Percentiles rank a stretch among this genome's conserved stretches.
Evolutionary conservation across 2,113 vertebrate genomes (phyloP).

Genomic region (Hyaena hyaena): DNA sequence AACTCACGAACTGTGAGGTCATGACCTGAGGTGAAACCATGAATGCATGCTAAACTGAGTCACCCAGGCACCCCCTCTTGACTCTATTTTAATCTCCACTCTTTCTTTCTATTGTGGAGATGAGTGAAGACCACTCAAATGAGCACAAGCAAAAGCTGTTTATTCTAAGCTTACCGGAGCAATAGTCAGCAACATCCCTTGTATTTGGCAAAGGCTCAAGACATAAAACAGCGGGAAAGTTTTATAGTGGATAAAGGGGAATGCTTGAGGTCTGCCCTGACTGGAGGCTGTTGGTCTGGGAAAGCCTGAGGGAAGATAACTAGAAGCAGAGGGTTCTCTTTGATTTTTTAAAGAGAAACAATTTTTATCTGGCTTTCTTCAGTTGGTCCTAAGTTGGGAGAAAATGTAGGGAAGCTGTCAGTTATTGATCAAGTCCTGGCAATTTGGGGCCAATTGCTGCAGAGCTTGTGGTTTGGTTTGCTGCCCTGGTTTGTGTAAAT

Average conservation of each 20-base stretch:
- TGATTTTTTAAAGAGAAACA: too few species aligned
- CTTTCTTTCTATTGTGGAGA: background rate
- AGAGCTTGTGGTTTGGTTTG: background rate
- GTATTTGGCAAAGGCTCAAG: background rate
- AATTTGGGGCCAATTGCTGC: background rate
- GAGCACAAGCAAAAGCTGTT: background rate
- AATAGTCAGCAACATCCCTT: too few species aligned
- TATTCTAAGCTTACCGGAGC: background rate
- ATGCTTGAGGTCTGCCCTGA: accelerated
- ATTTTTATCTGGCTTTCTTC: background rate
- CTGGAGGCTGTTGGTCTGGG: accelerated
- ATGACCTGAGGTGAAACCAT: too few species aligned
- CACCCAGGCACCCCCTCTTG: too few species aligned
- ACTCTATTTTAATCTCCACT: background rate
- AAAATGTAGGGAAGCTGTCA: background rate
- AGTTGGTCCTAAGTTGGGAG: background rate
- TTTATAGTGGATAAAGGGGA: too few species aligned
- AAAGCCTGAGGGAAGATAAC: background rate
- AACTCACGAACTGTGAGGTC: too few species aligned
- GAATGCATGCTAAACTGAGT: too few species aligned
- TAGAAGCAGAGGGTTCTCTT: accelerated
- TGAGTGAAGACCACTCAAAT: background rate
- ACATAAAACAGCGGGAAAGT: accelerated
- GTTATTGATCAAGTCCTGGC: background rate
- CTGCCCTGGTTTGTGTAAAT: background rate